These are phyloP conservation scores for Gopherus evgoodei DNA, from an alignment of 2,113 vertebrate genomes.

Conservation along the genomic window DNA sequence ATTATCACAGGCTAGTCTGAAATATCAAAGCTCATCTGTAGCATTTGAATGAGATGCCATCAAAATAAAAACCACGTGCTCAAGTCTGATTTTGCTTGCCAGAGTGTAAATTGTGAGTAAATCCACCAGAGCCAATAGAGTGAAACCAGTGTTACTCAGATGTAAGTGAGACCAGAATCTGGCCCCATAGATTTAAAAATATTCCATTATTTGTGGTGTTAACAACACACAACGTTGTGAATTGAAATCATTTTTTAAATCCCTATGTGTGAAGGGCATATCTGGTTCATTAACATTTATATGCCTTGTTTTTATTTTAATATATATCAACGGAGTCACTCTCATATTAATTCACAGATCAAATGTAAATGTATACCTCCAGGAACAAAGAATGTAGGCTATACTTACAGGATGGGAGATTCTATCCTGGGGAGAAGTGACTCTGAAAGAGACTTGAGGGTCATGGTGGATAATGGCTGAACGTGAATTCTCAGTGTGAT, in stretches of 20 bases:
- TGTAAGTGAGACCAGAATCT: not conserved
- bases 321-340: not conserved
- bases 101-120: not conserved
- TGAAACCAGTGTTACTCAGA: not conserved
- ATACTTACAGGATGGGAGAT: fast-evolving
- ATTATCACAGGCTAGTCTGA: too few relatives aligned
- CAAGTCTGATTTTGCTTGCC: not conserved
- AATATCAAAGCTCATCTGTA: too few relatives aligned
- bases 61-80: not conserved
- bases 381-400: not conserved
- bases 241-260: not conserved
- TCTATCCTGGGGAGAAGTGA: not conserved
- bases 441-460: not conserved
- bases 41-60: not conserved
- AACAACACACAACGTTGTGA: not conserved
- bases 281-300: fast-evolving
- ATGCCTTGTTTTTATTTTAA: not conserved
- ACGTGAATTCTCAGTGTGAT: too few relatives aligned
- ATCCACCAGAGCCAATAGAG: not conserved
- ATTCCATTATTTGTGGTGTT: not conserved
- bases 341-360: not conserved
- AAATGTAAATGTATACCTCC: not conserved
- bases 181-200: not conserved
- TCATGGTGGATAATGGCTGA: not conserved
- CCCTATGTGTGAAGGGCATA: not conserved